Percentiles rank a stretch among this genome's conserved stretches.
These are phyloP conservation scores for Baryphthengus martii DNA, from an alignment of 2,113 vertebrate genomes.

Conservation along the genomic window DNA sequence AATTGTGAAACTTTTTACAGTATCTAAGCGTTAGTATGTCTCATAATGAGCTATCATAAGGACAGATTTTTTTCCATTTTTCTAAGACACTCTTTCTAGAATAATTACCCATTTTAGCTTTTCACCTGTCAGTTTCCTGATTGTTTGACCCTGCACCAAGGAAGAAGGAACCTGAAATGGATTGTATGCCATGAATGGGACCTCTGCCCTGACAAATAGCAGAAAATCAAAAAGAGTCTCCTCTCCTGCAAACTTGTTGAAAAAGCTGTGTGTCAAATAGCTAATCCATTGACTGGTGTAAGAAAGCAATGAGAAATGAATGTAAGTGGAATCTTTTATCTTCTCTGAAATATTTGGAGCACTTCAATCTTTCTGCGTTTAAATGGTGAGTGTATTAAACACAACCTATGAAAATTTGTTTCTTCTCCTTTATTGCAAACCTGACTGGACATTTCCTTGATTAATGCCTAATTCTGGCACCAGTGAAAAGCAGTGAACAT, in stretches of 20 bases:
- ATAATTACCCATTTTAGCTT: neutral
- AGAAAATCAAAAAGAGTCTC: neutral
- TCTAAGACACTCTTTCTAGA: neutral
- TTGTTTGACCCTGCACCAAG: neutral
- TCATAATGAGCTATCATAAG: neutral
- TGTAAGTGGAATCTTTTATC: neutral
- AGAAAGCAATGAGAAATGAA: neutral
- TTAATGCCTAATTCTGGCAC: neutral
- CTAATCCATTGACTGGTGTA: neutral
- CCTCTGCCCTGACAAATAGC: neutral
- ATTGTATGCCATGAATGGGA: neutral
- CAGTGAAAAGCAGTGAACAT: neutral
- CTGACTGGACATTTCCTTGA: neutral
- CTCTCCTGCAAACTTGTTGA: neutral
- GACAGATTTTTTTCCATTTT: neutral
- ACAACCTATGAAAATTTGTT: neutral
- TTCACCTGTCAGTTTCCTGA: neutral
- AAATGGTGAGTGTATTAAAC: neutral
- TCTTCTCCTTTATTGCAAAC: neutral
- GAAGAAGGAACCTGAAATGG: neutral
- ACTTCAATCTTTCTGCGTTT: neutral
- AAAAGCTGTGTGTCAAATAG: neutral
- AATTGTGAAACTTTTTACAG: constrained; percentile 5
- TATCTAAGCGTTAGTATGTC: neutral
- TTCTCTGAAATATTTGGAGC: neutral